Percentiles rank a stretch among this genome's conserved stretches.
phyloP scores from a whole-genome alignment of 2,888 invertebrate genomes.

The Xanthia icteritia region DNA sequence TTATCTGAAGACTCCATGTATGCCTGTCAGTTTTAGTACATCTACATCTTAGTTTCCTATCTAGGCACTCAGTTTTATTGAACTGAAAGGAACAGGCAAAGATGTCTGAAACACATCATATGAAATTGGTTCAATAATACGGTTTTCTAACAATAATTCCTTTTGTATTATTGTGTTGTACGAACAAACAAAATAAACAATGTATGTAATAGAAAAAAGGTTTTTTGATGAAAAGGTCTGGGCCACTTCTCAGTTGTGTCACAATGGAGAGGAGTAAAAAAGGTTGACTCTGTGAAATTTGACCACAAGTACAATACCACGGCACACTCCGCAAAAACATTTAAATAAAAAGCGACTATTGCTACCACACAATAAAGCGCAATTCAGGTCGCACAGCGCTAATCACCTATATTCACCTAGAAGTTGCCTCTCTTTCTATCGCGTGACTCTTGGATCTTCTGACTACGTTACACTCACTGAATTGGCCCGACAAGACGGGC shows the following conservation, averaged over 20 bases:
- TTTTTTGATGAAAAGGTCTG: conserved; percentile 51
- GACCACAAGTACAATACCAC: background rate
- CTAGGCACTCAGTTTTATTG: background rate
- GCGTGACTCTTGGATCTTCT: no score
- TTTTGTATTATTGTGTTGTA: conserved; percentile 35
- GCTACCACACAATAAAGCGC: no score
- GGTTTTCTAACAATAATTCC: conserved; percentile 22
- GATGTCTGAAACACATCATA: background rate
- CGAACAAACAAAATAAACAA: conserved; percentile 41
- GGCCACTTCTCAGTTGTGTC: conserved; percentile 27
- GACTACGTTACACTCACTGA: no score
- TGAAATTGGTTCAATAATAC: conserved; percentile 28
- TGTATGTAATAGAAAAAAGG: conserved; percentile 45
- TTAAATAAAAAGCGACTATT: no score
- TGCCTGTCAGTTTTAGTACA: background rate
- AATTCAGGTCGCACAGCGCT: no score
- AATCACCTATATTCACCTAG: no score
- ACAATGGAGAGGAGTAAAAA: background rate
- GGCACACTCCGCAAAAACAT: no score
- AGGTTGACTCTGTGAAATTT: conserved; percentile 4
- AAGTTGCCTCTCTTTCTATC: no score
- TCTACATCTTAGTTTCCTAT: background rate
- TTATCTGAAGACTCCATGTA: background rate
- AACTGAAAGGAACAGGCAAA: background rate
- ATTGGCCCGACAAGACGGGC: no score